Evolutionary conservation across 2,888 invertebrate genomes (phyloP).

Genomic region (Hedychridium roseum): DNA sequence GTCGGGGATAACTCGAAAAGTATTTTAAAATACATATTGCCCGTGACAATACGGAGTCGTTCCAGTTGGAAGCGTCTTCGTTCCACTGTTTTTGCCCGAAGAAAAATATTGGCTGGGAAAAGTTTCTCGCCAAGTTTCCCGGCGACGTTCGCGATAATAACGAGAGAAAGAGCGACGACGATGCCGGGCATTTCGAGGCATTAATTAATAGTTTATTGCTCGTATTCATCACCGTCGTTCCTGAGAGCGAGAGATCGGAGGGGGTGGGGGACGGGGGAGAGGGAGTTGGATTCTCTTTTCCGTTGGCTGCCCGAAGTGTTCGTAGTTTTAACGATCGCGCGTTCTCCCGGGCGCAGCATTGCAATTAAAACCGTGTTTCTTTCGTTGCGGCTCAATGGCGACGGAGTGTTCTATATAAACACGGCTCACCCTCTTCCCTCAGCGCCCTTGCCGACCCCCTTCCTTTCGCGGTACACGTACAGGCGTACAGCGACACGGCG

Average conservation of each 20-base stretch:
- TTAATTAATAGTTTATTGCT: slow-evolving; percentile 31
- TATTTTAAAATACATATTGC: too few species aligned
- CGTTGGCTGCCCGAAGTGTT: background rate
- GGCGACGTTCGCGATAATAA: background rate
- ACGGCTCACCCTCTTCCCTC: background rate
- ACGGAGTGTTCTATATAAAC: too few species aligned
- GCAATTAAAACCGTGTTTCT: slow-evolving; percentile 20
- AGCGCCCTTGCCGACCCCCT: slow-evolving; percentile 1
- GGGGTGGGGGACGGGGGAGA: too few species aligned
- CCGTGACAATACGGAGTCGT: too few species aligned
- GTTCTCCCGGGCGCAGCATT: slow-evolving; percentile 17
- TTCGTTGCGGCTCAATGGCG: background rate
- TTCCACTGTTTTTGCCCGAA: too few species aligned
- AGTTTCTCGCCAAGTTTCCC: background rate
- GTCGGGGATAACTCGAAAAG: too few species aligned
- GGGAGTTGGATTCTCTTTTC: too few species aligned
- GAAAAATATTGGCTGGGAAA: too few species aligned
- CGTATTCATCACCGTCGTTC: slow-evolving; percentile 21
- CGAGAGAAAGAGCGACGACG: slow-evolving; percentile 10
- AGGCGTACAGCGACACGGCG: slow-evolving; percentile 14
- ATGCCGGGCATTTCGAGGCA: slow-evolving; percentile 7
- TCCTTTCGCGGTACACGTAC: too few species aligned
- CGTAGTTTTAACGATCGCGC: slow-evolving; percentile 21
- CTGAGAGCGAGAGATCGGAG: too few species aligned
- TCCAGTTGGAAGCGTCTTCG: too few species aligned